Conservation (phyloP, 2,888 invertebrate genomes). For the Aproaerema taeniolella region DNA sequence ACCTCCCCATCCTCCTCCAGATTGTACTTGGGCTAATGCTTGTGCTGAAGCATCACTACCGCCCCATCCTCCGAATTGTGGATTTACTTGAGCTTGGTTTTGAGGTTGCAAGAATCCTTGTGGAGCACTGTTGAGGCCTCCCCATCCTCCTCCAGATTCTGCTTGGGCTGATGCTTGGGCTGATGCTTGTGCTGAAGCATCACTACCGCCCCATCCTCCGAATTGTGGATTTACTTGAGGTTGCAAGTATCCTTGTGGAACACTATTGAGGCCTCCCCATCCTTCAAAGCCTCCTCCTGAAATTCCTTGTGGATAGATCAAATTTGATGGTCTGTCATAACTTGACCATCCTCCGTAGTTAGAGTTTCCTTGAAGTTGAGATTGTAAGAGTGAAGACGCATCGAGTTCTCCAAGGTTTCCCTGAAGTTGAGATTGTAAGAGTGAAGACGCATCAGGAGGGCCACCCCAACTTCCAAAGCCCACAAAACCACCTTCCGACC, state of each 20-base stretch:
- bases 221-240: constrained; percentile 18
- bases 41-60: constrained; percentile 3
- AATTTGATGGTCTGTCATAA: not conserved
- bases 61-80: constrained; percentile 14
- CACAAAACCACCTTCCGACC: not conserved
- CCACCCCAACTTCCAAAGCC: not conserved
- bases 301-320: constrained; percentile 8
- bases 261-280: constrained; percentile 5
- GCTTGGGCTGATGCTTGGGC: constrained; percentile 14
- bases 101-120: constrained; percentile 18
- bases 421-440: constrained; percentile 16
- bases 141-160: constrained; percentile 12
- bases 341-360: constrained; percentile 13
- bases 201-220: constrained; percentile 4
- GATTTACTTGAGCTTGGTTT: constrained; percentile 11
- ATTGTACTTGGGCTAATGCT: constrained; percentile 14
- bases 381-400: constrained; percentile 13
- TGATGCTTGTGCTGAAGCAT: not conserved
- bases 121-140: constrained; percentile 10
- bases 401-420: constrained; percentile 14
- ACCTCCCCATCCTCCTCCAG: constrained; percentile 2
- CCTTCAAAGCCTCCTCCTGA: constrained; percentile 14
- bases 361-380: constrained; percentile 17
- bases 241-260: constrained; percentile 17
- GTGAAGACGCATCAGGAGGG: constrained; percentile 9